Evolutionary conservation across 2,888 invertebrate species (phyloP).

Genomic region (Limnephilus lunatus): DNA sequence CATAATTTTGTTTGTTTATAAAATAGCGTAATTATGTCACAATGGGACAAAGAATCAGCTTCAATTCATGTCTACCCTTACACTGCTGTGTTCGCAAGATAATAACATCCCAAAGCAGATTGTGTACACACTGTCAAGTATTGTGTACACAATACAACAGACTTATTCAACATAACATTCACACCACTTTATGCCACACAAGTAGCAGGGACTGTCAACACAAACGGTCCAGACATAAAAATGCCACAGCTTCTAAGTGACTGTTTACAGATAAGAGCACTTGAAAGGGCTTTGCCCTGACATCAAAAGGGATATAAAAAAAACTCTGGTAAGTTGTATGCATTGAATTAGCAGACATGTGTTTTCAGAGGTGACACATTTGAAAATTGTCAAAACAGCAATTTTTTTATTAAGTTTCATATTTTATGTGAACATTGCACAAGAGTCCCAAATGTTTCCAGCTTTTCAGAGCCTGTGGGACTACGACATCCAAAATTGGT

Average conservation of each 20-base stretch:
- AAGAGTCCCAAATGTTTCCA: no score
- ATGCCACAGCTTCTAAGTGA: neutral
- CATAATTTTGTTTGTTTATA: no score
- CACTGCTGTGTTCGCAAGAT: neutral
- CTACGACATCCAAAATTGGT: no score
- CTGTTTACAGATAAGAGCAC: neutral
- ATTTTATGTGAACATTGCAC: no score
- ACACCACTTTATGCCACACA: neutral
- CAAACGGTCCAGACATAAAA: conserved; percentile 11
- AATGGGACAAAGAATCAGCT: neutral
- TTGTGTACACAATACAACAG: neutral
- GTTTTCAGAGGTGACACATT: neutral
- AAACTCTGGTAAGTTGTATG: neutral
- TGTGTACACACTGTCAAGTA: neutral
- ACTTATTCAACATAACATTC: neutral
- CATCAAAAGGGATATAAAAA: neutral
- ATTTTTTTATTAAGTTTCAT: no score
- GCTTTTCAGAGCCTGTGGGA: no score
- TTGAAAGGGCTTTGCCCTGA: neutral
- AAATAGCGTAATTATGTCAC: neutral
- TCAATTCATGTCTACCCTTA: neutral
- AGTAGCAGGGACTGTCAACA: conserved; percentile 2
- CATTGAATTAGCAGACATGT: neutral
- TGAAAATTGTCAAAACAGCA: neutral
- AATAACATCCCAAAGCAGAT: neutral